These are phyloP conservation scores for Caenorhabditis sp. DNA, from an alignment of 2,888 invertebrate species.

Conservation along the genomic window DNA sequence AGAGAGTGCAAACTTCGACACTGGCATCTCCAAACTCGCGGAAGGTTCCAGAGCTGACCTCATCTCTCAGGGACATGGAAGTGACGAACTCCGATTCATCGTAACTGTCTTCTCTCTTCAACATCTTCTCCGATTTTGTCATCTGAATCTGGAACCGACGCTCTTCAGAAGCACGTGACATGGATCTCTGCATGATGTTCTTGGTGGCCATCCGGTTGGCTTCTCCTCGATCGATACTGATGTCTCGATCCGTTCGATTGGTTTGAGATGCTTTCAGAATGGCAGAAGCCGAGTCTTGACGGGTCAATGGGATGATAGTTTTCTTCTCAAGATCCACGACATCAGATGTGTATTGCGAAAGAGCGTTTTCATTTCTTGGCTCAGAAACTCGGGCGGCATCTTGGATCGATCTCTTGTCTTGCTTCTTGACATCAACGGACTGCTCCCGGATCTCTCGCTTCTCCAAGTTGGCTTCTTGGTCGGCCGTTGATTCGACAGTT, in stretches of 20 bases:
- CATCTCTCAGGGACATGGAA: conserved; percentile 54
- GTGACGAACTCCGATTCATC: conserved; percentile 62
- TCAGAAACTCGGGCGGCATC: conserved; percentile 44
- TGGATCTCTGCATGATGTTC: conserved; percentile 33
- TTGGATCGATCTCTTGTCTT: conserved; percentile 28
- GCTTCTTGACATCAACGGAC: conserved; percentile 49
- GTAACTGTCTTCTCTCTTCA: conserved; percentile 63
- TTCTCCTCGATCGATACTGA: conserved; percentile 66
- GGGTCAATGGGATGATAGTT: conserved; percentile 48
- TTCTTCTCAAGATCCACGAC: conserved; percentile 63
- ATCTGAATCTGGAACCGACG: conserved; percentile 68
- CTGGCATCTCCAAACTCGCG: conserved; percentile 70
- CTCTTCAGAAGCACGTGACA: conserved; percentile 67
- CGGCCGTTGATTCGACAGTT: conserved; percentile 32
- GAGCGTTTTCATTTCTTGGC: conserved; percentile 51
- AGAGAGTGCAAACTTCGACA: conserved; percentile 68
- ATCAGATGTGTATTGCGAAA: conserved; percentile 60
- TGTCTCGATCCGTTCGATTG: conserved; percentile 48
- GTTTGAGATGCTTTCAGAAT: conserved; percentile 62
- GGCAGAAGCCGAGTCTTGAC: conserved; percentile 48
- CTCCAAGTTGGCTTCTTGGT: conserved; percentile 30
- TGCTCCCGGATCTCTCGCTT: conserved; percentile 40
- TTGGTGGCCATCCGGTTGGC: conserved; percentile 52
- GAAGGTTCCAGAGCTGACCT: conserved; percentile 52
- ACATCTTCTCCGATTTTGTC: conserved; percentile 66